phyloP scores from a whole-genome alignment of 2,113 vertebrate species.

The Protomyctophum bolini region DNA sequence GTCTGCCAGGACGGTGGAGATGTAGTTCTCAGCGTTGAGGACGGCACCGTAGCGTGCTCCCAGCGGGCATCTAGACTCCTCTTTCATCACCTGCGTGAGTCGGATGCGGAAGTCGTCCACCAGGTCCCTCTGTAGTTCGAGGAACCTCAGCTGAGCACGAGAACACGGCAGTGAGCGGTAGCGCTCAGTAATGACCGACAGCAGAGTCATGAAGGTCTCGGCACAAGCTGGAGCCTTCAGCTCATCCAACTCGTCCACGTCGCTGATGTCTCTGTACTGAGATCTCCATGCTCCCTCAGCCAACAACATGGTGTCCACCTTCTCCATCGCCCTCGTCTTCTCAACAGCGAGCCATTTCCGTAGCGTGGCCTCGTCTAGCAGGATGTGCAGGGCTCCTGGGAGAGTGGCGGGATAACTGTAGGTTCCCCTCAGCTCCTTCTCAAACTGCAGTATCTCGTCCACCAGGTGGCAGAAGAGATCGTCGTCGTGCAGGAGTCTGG shows the following conservation, averaged over 20 bases:
- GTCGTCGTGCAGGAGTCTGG: slow-evolving; percentile 90
- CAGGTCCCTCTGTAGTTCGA: slow-evolving; percentile 93
- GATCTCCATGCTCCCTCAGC: slow-evolving; percentile 93
- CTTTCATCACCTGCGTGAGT: slow-evolving; percentile 98
- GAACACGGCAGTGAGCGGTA: slow-evolving; percentile 89
- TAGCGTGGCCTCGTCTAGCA: slow-evolving; percentile 90
- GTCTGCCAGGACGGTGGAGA: slow-evolving; percentile 89
- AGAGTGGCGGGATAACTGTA: slow-evolving; percentile 83
- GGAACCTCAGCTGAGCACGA: slow-evolving; percentile 89
- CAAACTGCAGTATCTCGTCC: slow-evolving; percentile 95
- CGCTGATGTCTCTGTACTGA: slow-evolving; percentile 95
- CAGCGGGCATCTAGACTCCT: slow-evolving; percentile 89
- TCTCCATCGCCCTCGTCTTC: slow-evolving; percentile 97
- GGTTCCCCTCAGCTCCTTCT: slow-evolving; percentile 88
- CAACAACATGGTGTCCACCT: slow-evolving; percentile 96
- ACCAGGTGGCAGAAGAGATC: slow-evolving; percentile 94
- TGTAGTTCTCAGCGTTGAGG: slow-evolving; percentile 95
- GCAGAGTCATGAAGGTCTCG: slow-evolving; percentile 96
- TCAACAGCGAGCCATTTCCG: slow-evolving; percentile 96
- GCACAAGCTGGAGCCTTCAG: slow-evolving; percentile 96
- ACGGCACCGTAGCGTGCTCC: slow-evolving; percentile 93
- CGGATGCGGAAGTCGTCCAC: slow-evolving; percentile 97
- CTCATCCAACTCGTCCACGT: slow-evolving; percentile 84
- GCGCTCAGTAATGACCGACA: slow-evolving; percentile 97
- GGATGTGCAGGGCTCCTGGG: slow-evolving; percentile 89